Evolutionary conservation across 2,888 invertebrate genomes (phyloP).

Genomic region (Microplitis manilae): DNA sequence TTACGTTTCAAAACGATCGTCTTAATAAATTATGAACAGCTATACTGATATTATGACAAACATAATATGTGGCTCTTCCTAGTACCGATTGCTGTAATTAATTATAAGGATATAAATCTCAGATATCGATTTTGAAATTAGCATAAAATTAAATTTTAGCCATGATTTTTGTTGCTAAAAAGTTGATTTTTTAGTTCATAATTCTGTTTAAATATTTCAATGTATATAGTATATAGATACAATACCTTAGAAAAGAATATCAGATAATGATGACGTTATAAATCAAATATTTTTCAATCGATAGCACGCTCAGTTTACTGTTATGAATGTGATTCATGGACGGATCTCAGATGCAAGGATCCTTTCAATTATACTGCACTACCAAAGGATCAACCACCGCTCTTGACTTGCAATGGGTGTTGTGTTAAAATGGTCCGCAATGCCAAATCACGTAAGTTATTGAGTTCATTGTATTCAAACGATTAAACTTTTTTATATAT

Average conservation of each 20-base stretch:
- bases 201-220: not conserved
- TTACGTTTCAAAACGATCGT: too few relatives aligned
- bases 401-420: constrained; percentile 92
- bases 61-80: too few relatives aligned
- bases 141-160: not conserved
- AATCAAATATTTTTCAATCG: constrained; percentile 15
- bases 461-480: not conserved
- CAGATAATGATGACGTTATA: not conserved
- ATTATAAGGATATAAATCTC: too few relatives aligned
- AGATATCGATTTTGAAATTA: not conserved
- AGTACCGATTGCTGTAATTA: too few relatives aligned
- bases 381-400: constrained; percentile 88
- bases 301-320: constrained; percentile 91
- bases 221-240: not conserved
- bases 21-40: too few relatives aligned
- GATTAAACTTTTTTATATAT: too few relatives aligned
- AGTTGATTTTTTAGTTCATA: constrained; percentile 1
- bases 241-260: not conserved
- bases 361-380: constrained; percentile 94
- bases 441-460: constrained; percentile 87
- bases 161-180: not conserved
- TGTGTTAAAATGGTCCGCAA: constrained; percentile 97
- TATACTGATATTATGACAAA: too few relatives aligned
- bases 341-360: constrained; percentile 90
- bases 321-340: constrained; percentile 95